Evolutionary conservation across 1,140 invertebrate genomes (phyloP).

Genomic region (Scaptodrosophila lebanonensis): DNA sequence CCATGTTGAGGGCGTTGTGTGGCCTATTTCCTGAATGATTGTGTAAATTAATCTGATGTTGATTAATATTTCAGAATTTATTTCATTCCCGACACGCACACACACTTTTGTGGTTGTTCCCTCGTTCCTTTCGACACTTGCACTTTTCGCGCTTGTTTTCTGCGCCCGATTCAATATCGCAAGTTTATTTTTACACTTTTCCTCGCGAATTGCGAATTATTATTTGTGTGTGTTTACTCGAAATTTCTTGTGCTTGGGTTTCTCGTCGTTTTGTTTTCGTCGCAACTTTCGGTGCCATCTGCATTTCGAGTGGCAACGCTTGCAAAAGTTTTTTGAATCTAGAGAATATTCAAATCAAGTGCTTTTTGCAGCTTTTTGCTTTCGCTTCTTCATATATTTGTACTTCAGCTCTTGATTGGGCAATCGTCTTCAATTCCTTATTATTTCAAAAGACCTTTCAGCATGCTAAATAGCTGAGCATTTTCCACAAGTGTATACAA

Average conservation of each 20-base stretch:
- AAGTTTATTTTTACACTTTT: constrained; percentile 32
- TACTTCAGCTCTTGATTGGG: neutral
- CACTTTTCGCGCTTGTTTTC: neutral
- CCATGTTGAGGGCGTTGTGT: constrained; percentile 44
- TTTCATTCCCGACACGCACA: no score
- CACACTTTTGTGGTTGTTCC: neutral
- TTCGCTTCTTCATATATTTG: constrained; percentile 12
- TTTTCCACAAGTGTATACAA: no score
- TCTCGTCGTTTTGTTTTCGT: constrained; percentile 64
- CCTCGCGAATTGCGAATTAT: no score
- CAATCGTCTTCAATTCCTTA: no score
- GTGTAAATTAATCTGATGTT: neutral
- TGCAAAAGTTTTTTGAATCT: constrained; percentile 27
- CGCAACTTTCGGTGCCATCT: constrained; percentile 44
- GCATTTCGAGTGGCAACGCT: constrained; percentile 43
- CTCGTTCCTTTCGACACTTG: constrained; percentile 13
- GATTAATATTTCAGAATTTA: no score
- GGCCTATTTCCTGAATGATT: neutral
- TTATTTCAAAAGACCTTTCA: constrained; percentile 55
- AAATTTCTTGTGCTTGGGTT: constrained; percentile 22
- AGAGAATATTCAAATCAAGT: constrained; percentile 26
- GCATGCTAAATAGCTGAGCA: no score
- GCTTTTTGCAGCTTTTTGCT: constrained; percentile 9
- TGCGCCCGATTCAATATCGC: neutral
- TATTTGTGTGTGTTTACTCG: constrained; percentile 36